Base-by-base conservation (phyloP, 1,140 invertebrate genomes). In the Listronotus bonariensis region DNA sequence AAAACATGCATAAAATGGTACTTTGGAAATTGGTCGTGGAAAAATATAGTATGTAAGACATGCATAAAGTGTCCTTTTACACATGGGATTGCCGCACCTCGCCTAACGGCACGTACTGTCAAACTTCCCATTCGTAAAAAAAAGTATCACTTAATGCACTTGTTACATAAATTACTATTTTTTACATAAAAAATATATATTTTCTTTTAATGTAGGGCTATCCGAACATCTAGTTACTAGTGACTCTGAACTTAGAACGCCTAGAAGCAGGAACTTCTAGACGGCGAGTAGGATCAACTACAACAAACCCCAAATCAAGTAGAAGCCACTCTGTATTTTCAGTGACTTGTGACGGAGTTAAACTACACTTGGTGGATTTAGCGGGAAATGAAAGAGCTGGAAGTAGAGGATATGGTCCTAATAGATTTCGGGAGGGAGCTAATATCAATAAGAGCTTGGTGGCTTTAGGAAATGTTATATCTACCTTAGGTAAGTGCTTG, bases 381-480 rank as follows among this genome's bases (percentile, higher is more conserved):
- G 88, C 88, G 63, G 88, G 88, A 53, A 79, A 77, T 48, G 77
- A 79, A 69, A 61, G 76, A 14, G 75, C 76, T 14, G 70, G 66
- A n/a, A 76, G 63, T 63, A 57, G 67, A 18, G 61, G 62, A 32
- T 72, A 70, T 36, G 74, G 58, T 48, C 65, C 69, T 9, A 74
- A 69, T 20, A 67, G 87, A 38, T 82, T 89, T 58, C 87, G 90
- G 76, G 90, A 91, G 80, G 90, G 91, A 14, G 87, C 89, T 40
- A 91, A 89, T 72, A 93, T 93, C 70, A 93, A 93, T 79, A 90
- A 89, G 73, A 91, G 89, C 48, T 80, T 93, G 40, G 90, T 92
- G 1, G 89, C 89, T 41, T 79, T 92, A 20, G 88, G 89, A 66
- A 91, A 90, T 78, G 89, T 92, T 32, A 91, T 91, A 71, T 89